phyloP scores from a whole-genome alignment of 2,113 vertebrate genomes.

The Ciconia maguari region DNA sequence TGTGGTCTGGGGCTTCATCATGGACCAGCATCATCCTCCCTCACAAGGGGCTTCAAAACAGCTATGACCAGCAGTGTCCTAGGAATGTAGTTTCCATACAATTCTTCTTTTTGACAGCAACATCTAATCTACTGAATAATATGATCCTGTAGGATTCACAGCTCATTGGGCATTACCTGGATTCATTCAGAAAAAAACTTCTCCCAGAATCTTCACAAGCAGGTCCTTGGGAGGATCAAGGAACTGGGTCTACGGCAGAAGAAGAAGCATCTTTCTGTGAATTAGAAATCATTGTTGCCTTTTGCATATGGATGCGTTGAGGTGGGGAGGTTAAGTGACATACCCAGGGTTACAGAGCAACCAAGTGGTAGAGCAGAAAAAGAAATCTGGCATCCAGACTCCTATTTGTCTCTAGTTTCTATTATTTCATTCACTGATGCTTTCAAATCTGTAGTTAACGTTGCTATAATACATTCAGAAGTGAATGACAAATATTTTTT shows the following conservation, averaged over 20 bases:
- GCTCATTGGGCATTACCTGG: background rate
- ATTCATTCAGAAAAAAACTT: background rate
- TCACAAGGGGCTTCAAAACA: background rate
- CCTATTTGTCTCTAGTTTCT: background rate
- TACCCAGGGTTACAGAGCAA: background rate
- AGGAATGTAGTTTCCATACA: background rate
- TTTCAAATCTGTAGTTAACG: background rate
- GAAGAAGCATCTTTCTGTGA: background rate
- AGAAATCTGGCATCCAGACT: background rate
- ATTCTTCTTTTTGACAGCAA: background rate
- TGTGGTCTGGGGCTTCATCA: background rate
- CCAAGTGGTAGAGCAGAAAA: background rate
- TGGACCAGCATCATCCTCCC: background rate
- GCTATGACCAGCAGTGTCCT: background rate
- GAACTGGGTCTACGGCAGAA: background rate
- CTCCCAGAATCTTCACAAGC: background rate
- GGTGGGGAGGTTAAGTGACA: background rate
- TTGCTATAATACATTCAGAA: background rate
- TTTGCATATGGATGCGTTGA: background rate
- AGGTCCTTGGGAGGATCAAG: background rate
- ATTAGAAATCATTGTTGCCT: background rate
- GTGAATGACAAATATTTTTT: constrained; percentile 12
- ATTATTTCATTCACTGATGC: background rate
- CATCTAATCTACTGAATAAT: background rate
- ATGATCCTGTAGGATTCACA: background rate